Base-by-base conservation (phyloP, 2,888 invertebrate species). In the Uloborus plumipes region DNA sequence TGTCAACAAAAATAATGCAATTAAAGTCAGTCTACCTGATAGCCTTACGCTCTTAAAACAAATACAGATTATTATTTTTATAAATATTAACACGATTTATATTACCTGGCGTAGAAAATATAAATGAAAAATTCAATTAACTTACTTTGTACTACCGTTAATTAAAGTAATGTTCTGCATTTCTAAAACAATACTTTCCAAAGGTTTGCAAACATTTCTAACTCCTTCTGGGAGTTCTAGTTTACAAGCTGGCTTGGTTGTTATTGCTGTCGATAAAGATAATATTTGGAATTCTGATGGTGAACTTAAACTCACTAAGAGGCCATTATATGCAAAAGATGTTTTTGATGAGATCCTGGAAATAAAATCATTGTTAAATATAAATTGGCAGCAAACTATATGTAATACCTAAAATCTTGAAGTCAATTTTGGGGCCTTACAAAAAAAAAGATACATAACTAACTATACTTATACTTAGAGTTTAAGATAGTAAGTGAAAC, bases 221-320 rank as follows among this genome's bases (percentile, higher is more conserved):
- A 77, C 69, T 55, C 64, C 77, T 69, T 77, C 83, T 11, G 77
- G 73, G 55, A 83, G 47, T 39, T 77, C 77, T 58, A 83, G 61
- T 67, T 61, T 72, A 20, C 87, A 87, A n/a, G 82, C 75, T 15
- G 88, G 87, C 50, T 87, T 85, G 20, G 87, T 86, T 67, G 87
- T 82, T 65, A 86, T 86, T 26, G 88, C 86, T 20, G 90, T 88
- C 1, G 90, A 89, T 77, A 98, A 90, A 2, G 96, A 94, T 87
- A 98, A 93, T 88, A 97, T 92, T 88, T 96, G 95, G 85, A 97
- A 90, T 90, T 98, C 98, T 0, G 97, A 97, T 20, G 97, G 95
- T 9, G 97, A 97, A 89, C 95, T 94, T 88, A 97, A 92, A 90
- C 95, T 98, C 87, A 98, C 92, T 66, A 96, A 97, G 91, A 98